A percentile compares a stretch with the other conserved stretches of the same genome.
Conservation (phyloP, 2,797 vertebrate species). For the Propithecus perrieri region DNA sequence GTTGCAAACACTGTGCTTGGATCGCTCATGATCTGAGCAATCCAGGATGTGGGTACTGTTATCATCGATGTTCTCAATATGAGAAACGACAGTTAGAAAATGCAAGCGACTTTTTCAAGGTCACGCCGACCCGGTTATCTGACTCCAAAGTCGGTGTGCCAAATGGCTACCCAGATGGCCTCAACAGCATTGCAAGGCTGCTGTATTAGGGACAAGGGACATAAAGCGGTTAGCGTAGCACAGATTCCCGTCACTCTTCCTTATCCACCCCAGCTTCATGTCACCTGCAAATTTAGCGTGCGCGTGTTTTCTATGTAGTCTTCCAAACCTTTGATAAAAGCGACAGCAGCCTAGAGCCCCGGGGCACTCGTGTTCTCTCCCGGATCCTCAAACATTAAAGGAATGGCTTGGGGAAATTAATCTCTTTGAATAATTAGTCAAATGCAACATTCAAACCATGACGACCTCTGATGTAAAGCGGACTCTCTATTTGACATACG, state of each 20-base stretch:
- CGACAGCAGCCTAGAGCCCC: not conserved
- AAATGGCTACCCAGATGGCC: not conserved
- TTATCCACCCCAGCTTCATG: not conserved
- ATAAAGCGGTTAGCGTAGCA: accelerated
- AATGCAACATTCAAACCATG: not conserved
- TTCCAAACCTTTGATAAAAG: not conserved
- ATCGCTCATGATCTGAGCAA: not conserved
- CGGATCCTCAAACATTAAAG: not conserved
- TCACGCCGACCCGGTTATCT: constrained; percentile 15
- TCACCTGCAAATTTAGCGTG: too few species aligned
- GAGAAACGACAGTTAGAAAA: not conserved
- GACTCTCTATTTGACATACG: not conserved
- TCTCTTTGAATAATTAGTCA: not conserved
- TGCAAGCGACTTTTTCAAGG: not conserved
- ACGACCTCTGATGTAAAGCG: not conserved
- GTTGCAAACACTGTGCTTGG: accelerated
- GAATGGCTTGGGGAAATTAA: not conserved
- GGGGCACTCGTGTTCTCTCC: not conserved
- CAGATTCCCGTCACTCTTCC: accelerated
- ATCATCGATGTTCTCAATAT: not conserved
- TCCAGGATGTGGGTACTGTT: not conserved
- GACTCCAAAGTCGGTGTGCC: not conserved
- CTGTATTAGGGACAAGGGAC: not conserved
- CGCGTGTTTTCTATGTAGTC: not conserved
- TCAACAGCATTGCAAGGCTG: not conserved